Conservation (phyloP, 2,888 invertebrate genomes). For the Agonopterix arenella region DNA sequence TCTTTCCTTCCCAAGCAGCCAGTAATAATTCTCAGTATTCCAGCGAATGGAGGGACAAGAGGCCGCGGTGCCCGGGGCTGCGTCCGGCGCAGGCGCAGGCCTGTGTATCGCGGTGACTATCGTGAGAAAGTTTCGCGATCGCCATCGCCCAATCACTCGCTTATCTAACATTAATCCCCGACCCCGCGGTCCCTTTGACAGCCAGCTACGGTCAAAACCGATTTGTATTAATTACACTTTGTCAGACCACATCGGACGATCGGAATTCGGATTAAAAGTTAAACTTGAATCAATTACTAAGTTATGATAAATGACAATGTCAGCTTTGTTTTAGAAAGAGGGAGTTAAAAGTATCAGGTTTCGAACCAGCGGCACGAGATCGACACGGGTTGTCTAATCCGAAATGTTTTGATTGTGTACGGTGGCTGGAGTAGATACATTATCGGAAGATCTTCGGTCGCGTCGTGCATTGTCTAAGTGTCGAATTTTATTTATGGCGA, state of each 20-base stretch:
- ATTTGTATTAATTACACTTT: constrained; percentile 61
- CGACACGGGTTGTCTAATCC: constrained; percentile 32
- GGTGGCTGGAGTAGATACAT: constrained; percentile 19
- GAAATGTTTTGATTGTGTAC: constrained; percentile 39
- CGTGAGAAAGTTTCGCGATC: constrained; percentile 66
- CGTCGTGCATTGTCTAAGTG: constrained; percentile 54
- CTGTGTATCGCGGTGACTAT: constrained; percentile 39
- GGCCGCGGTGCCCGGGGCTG: background rate
- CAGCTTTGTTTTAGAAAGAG: constrained; percentile 11
- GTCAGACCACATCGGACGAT: constrained; percentile 36
- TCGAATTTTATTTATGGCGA: constrained; percentile 64
- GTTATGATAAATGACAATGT: constrained; percentile 21
- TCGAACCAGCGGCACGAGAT: constrained; percentile 24
- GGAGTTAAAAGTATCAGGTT: constrained; percentile 22
- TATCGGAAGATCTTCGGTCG: constrained; percentile 44
- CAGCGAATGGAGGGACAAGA: background rate
- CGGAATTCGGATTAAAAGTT: constrained; percentile 17
- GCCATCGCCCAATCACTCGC: constrained; percentile 37
- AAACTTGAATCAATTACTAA: constrained; percentile 11
- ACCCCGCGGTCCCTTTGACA: constrained; percentile 59
- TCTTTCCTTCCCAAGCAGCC: no score
- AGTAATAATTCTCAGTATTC: constrained; percentile 2
- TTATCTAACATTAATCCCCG: constrained; percentile 51
- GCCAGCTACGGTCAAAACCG: constrained; percentile 43
- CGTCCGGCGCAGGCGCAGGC: constrained; percentile 5